Conservation (phyloP, 2,888 invertebrate genomes). For the Philhelius pedissequus region DNA sequence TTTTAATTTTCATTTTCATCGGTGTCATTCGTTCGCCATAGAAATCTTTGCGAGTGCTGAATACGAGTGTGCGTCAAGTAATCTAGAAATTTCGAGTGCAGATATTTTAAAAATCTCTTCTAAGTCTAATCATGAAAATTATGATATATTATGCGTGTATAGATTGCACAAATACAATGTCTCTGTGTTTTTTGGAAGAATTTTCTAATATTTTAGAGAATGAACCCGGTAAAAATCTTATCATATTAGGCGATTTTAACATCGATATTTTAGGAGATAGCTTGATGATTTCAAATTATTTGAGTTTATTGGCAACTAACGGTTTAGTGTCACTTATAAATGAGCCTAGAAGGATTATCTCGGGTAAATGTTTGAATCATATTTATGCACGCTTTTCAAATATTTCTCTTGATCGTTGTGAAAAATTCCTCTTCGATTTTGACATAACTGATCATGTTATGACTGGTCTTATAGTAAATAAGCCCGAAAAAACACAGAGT, state of each 20-base stretch:
- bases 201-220: background rate
- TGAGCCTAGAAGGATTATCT: background rate
- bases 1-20: background rate
- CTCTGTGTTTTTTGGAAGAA: conserved; percentile 4
- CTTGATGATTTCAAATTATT: background rate
- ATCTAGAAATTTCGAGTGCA: background rate
- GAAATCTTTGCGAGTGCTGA: too few relatives aligned
- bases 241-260: too few relatives aligned
- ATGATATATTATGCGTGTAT: conserved; percentile 1
- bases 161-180: background rate
- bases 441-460: background rate
- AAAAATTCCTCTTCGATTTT: background rate
- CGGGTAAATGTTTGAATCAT: background rate
- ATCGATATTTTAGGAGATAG: background rate
- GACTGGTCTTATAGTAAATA: background rate
- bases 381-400: background rate
- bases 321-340: background rate
- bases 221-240: background rate
- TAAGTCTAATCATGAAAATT: background rate
- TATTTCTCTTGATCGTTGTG: background rate
- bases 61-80: background rate
- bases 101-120: background rate
- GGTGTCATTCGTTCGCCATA: too few relatives aligned
- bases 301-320: background rate
- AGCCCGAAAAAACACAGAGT: background rate